Base-by-base conservation (phyloP, 2,797 vertebrate genomes). In the Spheniscus humboldti region DNA sequence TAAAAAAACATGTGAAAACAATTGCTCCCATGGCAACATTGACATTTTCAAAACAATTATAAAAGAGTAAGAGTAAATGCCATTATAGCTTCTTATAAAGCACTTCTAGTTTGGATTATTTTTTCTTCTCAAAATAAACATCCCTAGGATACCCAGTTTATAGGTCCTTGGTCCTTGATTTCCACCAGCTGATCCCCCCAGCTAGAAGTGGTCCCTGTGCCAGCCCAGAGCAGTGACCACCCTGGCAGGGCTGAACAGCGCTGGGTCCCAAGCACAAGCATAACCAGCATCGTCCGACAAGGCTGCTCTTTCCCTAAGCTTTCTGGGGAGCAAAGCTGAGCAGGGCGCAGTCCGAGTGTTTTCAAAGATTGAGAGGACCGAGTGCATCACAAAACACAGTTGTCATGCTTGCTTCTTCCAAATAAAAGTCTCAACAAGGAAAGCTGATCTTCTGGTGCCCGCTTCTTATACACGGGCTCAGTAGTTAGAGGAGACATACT, bases 321-420 rank as follows among this genome's bases (percentile, higher is more conserved):
- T 47, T 55, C 30, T 23, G 27, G 31, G 33, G 31, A 78, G 18
- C 39, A 86, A 57, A 84, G 27, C 25, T 69, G 55, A 45, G 41
- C 1, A 14, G 13, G 23, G 9, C 2, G 1, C 22, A 72, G 28
- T 5, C n/a, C 0, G 0, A 47, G 27, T 14, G 25, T 45, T 79
- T 84, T 59, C 35, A 50, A 75, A 76, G 50, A 73, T 8, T 1
- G 5, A 55, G 35, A 79, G 24, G n/a, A 68, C 15, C 0, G 2
- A 88, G 18, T 5, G 25, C 41, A 57, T 55, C 53, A 67, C 33
- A 48, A 71, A 82, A 77, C 6, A 28, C 9, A 8, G 7, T 2
- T 25, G 13, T 18, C 25, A 37, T 2, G 7, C 11, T 71, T 1
- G 0, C 23, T 60, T 74, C 45, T 75, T 89, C 59, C 62, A 82